Percentiles rank a stretch among this genome's conserved stretches.
phyloP scores from a whole-genome alignment of 2,113 vertebrate species.

The Phalacrocorax carbo region DNA sequence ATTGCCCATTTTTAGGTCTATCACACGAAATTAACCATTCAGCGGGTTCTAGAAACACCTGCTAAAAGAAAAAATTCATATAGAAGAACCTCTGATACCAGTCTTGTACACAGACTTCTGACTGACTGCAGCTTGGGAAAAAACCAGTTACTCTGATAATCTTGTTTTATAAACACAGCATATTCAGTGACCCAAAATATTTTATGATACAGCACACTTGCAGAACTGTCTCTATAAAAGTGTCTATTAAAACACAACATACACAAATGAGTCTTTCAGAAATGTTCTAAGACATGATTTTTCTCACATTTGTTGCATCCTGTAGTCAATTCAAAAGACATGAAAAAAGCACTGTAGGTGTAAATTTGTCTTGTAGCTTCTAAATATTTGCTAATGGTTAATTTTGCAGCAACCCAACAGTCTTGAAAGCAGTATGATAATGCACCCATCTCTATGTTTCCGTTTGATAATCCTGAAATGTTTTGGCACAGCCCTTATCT shows the following conservation, averaged over 20 bases:
- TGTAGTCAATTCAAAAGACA: neutral
- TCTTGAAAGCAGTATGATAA: neutral
- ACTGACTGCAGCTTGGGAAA: neutral
- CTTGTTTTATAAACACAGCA: neutral
- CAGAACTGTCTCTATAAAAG: neutral
- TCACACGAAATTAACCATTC: neutral
- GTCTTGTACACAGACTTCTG: neutral
- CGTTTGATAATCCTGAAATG: constrained; percentile 7
- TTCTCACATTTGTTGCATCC: neutral
- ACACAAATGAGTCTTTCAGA: neutral
- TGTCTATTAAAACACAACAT: neutral
- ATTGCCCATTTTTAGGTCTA: neutral
- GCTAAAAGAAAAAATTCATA: neutral
- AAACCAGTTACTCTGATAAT: neutral
- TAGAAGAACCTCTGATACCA: neutral
- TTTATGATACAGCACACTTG: neutral
- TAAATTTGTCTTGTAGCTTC: neutral
- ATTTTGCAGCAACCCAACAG: neutral
- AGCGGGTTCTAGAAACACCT: neutral
- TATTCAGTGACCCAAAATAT: neutral
- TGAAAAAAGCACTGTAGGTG: neutral
- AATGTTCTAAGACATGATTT: neutral
- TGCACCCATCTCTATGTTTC: neutral
- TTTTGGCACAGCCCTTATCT: constrained; percentile 23
- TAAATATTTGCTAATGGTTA: neutral